A percentile compares a stretch with the other conserved stretches of the same genome.
These are phyloP conservation scores for Pavo muticus DNA, from an alignment of 2,113 vertebrate genomes.

Conservation along the genomic window DNA sequence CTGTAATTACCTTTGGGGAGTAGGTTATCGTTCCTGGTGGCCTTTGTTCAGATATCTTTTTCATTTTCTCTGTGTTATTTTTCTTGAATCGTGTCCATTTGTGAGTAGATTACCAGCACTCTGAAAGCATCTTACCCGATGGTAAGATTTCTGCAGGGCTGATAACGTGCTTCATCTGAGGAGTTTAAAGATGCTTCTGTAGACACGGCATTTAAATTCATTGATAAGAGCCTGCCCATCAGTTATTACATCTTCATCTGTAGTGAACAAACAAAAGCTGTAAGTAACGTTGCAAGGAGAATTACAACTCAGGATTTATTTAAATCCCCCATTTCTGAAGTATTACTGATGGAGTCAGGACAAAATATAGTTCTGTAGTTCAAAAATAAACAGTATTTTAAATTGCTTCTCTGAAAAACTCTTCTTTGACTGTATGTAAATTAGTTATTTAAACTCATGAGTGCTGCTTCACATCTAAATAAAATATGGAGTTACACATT, in stretches of 20 bases:
- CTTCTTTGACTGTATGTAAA: constrained; percentile 59
- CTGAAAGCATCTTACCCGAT: not conserved
- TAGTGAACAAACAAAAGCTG: constrained; percentile 32
- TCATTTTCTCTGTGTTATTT: constrained; percentile 37
- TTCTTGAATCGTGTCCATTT: constrained; percentile 50
- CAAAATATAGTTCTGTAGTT: constrained; percentile 23
- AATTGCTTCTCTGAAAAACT: constrained; percentile 48
- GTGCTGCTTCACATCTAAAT: constrained; percentile 60
- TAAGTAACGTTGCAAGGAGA: constrained; percentile 13
- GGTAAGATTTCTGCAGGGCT: constrained; percentile 38
- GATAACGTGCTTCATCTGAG: constrained; percentile 12
- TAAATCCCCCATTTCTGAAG: constrained; percentile 41
- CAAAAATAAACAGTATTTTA: constrained; percentile 61
- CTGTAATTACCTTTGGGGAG: constrained; percentile 56
- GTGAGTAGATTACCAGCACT: constrained; percentile 27
- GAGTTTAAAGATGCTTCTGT: constrained; percentile 32
- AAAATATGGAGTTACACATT: constrained; percentile 68
- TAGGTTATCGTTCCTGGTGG: constrained; percentile 57
- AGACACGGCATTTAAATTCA: constrained; percentile 15
- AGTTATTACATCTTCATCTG: constrained; percentile 42
- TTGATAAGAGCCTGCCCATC: constrained; percentile 36
- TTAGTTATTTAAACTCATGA: constrained; percentile 62
- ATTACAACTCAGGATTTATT: constrained; percentile 25
- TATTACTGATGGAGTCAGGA: constrained; percentile 22
- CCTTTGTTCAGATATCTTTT: constrained; percentile 51